Conservation (phyloP, 2,113 vertebrate genomes). For the Hippocampus zosterae region DNA sequence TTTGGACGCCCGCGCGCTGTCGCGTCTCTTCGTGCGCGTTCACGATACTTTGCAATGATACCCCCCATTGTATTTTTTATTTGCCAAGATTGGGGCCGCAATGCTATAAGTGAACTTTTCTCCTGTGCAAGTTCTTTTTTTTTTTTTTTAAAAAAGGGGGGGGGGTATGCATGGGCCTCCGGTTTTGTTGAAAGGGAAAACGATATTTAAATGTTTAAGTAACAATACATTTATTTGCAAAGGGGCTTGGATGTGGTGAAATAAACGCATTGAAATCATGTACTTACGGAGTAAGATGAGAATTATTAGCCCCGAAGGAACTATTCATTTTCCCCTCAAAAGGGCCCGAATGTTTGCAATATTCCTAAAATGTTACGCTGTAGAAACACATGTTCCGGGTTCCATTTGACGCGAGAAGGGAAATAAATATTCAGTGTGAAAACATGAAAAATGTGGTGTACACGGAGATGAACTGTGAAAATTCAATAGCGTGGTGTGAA, state of each 20-base stretch:
- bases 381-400: neutral
- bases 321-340: neutral
- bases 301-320: neutral
- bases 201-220: neutral
- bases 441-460: neutral
- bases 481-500: neutral
- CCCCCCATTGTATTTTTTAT: neutral
- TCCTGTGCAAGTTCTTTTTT: neutral
- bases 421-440: neutral
- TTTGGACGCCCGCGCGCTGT: slow-evolving; percentile 43
- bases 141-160: no score
- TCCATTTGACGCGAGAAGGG: neutral
- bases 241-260: neutral
- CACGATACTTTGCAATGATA: neutral
- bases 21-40: no score
- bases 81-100: neutral
- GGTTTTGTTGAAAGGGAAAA: no score
- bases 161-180: no score
- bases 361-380: neutral
- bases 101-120: neutral
- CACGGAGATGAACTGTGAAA: neutral
- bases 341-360: neutral
- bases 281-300: neutral
- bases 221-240: neutral
- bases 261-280: neutral